Conservation (phyloP, 2,888 invertebrate species). For the Odontothrips loti region DNA sequence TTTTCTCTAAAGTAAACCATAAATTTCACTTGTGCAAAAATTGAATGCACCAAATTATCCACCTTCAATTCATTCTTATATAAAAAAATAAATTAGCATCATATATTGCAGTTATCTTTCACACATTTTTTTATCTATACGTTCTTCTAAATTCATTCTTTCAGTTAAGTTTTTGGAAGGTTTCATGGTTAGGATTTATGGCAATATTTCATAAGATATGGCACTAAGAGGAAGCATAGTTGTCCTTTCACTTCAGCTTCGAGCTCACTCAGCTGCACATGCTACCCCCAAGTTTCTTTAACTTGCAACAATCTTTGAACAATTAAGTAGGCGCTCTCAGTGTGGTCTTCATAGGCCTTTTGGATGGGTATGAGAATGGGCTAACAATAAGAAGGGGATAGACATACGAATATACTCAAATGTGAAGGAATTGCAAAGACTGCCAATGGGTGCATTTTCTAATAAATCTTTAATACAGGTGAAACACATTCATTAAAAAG, state of each 20-base stretch:
- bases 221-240: background rate
- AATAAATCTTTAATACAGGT: slow-evolving; percentile 17
- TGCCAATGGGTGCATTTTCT: background rate
- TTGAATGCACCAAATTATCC: background rate
- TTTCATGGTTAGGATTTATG: background rate
- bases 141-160: background rate
- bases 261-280: too few species aligned
- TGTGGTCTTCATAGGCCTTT: too few species aligned
- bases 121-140: background rate
- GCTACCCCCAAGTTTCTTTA: too few species aligned
- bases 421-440: background rate
- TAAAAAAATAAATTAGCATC: slow-evolving; percentile 13
- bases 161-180: background rate
- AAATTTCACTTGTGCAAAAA: background rate
- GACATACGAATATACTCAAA: background rate
- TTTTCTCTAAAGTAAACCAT: background rate
- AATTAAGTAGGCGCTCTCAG: too few species aligned
- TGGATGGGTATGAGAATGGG: too few species aligned
- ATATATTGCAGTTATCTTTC: background rate
- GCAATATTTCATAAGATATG: background rate
- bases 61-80: background rate
- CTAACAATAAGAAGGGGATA: background rate
- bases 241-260: background rate
- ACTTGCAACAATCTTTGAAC: too few species aligned
- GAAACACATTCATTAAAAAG: slow-evolving; percentile 20